Base-by-base conservation (phyloP, 2,113 vertebrate genomes). In the Macrotus californicus region DNA sequence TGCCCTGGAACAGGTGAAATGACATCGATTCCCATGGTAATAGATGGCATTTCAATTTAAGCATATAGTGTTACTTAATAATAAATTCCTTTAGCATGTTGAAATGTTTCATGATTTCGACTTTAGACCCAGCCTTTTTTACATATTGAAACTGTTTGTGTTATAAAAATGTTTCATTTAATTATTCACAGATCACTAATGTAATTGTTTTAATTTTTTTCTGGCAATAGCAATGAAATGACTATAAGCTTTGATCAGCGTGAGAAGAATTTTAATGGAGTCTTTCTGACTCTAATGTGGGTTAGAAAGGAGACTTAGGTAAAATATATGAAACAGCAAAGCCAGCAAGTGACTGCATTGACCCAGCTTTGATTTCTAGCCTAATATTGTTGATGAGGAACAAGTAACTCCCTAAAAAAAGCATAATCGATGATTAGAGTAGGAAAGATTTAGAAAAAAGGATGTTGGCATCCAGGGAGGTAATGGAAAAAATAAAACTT, bases 241-340 rank as follows among this genome's bases (percentile, higher is more conserved):
- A 46, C n/a, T 64, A 6, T 14, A 52, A 72, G 61, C 96, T 96
- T 97, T 96, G 94, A 94, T 97, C 93, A 41, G 46, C 12, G 5
- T 96, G 96, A 91, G 95, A 97, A 96, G 43, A 91, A 80, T 50
- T 96, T 97, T 89, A 96, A 46, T 95, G 79, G 69, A 90, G 16
- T 85, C 39, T 59, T 80, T 50, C 39, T 86, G 61, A 43, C 48
- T 94, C 11, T 95, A 19, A 66, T 88, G 43, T 83, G 54, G 77
- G 82, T 95, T 96, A 91, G 92, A 69, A 70, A 79, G 69, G 59
- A 96, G 94, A 77, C 85, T 59, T 39, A 10, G 29, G 93, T 86
- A 1, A 66, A 69, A 34, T 54, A 41, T n/a, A 77, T 39, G 67
- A 39, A 79, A 46, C 9, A 69, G 24, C 56, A 69, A n/a, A 75